Evolutionary conservation across 2,888 invertebrate species (phyloP).

Genomic region (Pheosia gnoma): DNA sequence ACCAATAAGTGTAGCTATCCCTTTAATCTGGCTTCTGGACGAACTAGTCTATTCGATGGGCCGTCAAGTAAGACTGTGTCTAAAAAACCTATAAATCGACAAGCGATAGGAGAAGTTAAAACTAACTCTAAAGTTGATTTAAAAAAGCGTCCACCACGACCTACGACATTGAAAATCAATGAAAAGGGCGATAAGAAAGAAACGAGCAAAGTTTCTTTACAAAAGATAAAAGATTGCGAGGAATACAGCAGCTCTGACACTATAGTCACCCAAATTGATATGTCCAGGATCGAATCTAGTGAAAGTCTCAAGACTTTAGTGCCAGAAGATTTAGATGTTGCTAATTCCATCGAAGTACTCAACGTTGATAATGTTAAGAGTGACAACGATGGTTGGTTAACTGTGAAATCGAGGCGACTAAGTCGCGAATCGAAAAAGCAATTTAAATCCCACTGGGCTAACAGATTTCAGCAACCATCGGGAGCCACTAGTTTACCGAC

Average conservation of each 20-base stretch:
- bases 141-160: constrained; percentile 63
- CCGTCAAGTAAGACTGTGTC: constrained; percentile 49
- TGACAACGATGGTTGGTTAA: constrained; percentile 93
- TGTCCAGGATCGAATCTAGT: constrained; percentile 76
- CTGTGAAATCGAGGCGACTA: constrained; percentile 90
- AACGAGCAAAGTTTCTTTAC: constrained; percentile 50
- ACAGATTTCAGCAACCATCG: constrained; percentile 91
- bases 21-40: constrained; percentile 78
- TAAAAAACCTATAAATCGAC: constrained; percentile 56
- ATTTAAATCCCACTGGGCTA: constrained; percentile 88
- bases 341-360: constrained; percentile 78
- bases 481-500: constrained; percentile 93
- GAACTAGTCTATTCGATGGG: constrained; percentile 73
- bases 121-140: constrained; percentile 52
- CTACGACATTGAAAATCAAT: constrained; percentile 63
- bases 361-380: constrained; percentile 67
- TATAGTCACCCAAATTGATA: constrained; percentile 74
- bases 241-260: constrained; percentile 85
- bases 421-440: constrained; percentile 83
- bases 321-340: constrained; percentile 70
- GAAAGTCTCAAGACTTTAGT: constrained; percentile 79
- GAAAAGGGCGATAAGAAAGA: constrained; percentile 64
- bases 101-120: constrained; percentile 67
- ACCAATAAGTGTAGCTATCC: constrained; percentile 79
- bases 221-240: constrained; percentile 66